Evolutionary conservation across 2,888 invertebrate species (phyloP), one percentile per base, ranked within the genome.

Genomic region (Sesia apiformis): DNA sequence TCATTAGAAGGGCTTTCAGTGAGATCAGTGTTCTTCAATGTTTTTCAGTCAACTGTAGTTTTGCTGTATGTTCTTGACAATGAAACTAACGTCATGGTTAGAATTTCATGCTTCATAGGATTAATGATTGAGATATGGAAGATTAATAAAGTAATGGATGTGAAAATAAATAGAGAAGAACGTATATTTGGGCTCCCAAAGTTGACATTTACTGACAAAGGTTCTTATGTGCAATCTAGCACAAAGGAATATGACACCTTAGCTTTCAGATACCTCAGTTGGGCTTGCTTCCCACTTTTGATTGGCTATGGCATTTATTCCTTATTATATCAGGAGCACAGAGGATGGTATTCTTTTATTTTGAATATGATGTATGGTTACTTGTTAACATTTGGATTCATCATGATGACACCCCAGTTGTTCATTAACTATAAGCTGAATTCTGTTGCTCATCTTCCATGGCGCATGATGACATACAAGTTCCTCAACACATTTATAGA

Each of bases 351-450:
- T 81, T 99, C 98, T 6, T 99, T 97, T 90, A 92, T 98, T 43
- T 92, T 99, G 40, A 96, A 95, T 75, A 96, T 99, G 95, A 92
- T 99, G 58, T 99, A 99, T 84, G 99, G 99, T 55, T 99, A 98
- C 84, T 91, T 99, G 56, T 90, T 99, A 57, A 99, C 98, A 3
- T 99, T 99, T 81, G 98, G 99, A 58, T 99, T 99, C 80, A 99
- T 99, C 56, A 98, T 99, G 97, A 99, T 99, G 99, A 99, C 99
- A n/a, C 99, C 99, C 4, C 99, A 99, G 84, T 89, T 99, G 59
- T 99, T 99, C 78, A 99, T 99, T 67, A 99, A 99, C 90, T 99
- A 99, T 88, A 99, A 99, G 84, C 84, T 99, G 67, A 98, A 99
- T 78, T 99, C 98, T 23, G 99, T 99, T 2, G 99, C 99, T 5